Evolutionary conservation across 2,888 invertebrate species (phyloP).

Genomic region (Eubasilissa splendida): DNA sequence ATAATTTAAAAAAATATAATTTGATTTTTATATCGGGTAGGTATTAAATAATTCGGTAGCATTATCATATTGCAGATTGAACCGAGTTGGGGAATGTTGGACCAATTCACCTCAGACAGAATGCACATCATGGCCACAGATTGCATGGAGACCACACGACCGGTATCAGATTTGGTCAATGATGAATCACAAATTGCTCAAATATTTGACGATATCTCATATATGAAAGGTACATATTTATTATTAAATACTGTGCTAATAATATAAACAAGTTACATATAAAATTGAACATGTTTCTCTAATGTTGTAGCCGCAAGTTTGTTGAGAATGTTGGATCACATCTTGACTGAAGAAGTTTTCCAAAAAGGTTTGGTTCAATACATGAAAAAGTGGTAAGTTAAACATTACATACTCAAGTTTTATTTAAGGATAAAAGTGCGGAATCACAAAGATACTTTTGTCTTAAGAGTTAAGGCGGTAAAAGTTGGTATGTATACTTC

Average conservation of each 20-base stretch:
- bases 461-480: too few species aligned
- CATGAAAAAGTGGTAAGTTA: slow-evolving; percentile 72
- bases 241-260: too few species aligned
- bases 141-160: slow-evolving; percentile 72
- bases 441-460: too few species aligned
- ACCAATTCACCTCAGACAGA: slow-evolving; percentile 71
- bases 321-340: slow-evolving; percentile 75
- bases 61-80: slow-evolving; percentile 67
- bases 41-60: background rate
- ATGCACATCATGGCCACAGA: slow-evolving; percentile 73
- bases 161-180: slow-evolving; percentile 70
- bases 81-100: slow-evolving; percentile 73
- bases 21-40: background rate
- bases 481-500: too few species aligned
- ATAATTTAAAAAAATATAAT: background rate
- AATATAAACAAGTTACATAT: background rate
- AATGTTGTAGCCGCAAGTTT: slow-evolving; percentile 68
- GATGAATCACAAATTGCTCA: slow-evolving; percentile 74
- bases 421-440: too few species aligned
- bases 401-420: too few species aligned
- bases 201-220: slow-evolving; percentile 75
- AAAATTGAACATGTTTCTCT: background rate
- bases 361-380: slow-evolving; percentile 71
- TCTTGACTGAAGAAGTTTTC: slow-evolving; percentile 71
- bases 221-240: slow-evolving; percentile 67